Base-by-base conservation (phyloP, 2,888 invertebrate genomes). In the Catocala fraxini region DNA sequence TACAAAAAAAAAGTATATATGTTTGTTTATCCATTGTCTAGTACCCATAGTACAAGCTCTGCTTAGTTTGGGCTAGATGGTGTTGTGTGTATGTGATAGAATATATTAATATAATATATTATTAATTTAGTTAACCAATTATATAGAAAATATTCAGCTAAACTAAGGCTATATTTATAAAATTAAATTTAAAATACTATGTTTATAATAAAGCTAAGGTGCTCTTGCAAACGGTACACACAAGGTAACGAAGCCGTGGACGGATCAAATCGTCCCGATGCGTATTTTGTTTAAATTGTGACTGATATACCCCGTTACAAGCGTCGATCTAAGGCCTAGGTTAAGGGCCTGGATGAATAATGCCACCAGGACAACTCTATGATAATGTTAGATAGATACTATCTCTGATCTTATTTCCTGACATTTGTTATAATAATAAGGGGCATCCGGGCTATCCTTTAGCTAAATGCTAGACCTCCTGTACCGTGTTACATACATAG, bases 281-380 rank as follows among this genome's bases (percentile, higher is more conserved):
- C 81, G 88, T 88, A 90, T 90, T 92, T 90, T 88, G 89, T 88
- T 91, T 90, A 90, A 92, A 92, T 92, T 92, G 92, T 91, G 91
- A 91, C 88, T 88, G 91, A 92, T 91, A 85, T 74, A 77, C 84
- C 81, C 88, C 86, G 87, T 88, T 89, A 89, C 79, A 71, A 73
- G 71, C 70, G 15, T 46, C 45, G 34, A 71, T 61, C 63, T 70
- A 65, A 58, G 53, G 65, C 73, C 80, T 83, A 85, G 85, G 79
- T 77, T 88, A 88, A 87, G 83, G 84, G 86, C 73, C 83, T 78
- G 70, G 78, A 84, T 83, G 84, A 82, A 83, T 77, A 77, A 77
- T 75, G 59, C 5, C 45, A 41, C 13, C 49, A 57, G 43, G 6
- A 51, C 52, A 56, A 35, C 25, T 34, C 65, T 63, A 69, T 58